These are phyloP conservation scores for Platalea minor DNA, from an alignment of 2,797 vertebrate genomes.

Conservation along the genomic window DNA sequence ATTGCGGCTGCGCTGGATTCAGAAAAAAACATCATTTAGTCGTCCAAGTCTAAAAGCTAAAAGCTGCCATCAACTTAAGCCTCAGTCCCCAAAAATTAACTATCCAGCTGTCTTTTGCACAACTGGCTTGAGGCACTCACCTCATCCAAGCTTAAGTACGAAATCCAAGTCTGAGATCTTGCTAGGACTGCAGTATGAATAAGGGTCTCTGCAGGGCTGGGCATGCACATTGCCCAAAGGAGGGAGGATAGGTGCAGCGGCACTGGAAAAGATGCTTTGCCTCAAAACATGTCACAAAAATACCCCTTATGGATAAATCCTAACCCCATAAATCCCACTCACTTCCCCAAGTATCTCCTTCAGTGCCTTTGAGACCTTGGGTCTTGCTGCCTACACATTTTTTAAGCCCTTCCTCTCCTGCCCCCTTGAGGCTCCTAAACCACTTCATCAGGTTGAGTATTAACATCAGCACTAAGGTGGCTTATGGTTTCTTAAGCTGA, in stretches of 20 bases:
- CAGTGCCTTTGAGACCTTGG: background rate
- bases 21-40: background rate
- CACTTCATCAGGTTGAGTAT: accelerated
- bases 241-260: background rate
- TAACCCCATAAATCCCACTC: background rate
- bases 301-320: background rate
- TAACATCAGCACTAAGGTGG: background rate
- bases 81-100: background rate
- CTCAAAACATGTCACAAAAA: background rate
- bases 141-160: background rate
- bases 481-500: background rate
- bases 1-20: background rate
- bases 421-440: background rate
- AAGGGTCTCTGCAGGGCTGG: background rate
- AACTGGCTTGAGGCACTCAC: background rate
- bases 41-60: background rate
- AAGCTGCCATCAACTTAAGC: background rate
- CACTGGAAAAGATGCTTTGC: background rate
- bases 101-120: background rate
- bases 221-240: background rate
- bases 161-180: background rate
- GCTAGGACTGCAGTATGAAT: background rate
- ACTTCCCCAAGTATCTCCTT: background rate
- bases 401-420: background rate
- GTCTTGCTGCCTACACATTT: background rate